phyloP scores from a whole-genome alignment of 2,888 invertebrate species.

The Siphlonurus alternatus region DNA sequence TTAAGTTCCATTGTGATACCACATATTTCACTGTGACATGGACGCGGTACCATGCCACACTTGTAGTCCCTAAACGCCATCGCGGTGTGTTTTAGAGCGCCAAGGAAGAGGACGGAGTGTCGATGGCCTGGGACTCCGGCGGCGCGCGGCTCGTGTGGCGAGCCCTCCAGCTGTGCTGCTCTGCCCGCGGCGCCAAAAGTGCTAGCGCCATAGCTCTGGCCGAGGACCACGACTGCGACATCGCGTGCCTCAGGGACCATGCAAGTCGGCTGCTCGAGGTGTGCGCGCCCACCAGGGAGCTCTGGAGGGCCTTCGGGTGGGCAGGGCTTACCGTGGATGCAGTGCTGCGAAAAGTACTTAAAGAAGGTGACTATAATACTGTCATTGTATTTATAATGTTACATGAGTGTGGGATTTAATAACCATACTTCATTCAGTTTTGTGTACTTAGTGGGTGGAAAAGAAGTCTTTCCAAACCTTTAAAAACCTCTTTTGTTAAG shows the following conservation, averaged over 20 bases:
- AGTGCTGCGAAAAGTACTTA: constrained; percentile 13
- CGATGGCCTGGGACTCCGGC: neutral
- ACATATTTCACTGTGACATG: no score
- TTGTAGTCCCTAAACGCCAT: no score
- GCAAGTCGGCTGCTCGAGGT: constrained; percentile 14
- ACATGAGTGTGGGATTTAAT: no score
- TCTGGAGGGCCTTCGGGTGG: constrained; percentile 15
- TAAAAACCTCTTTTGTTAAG: no score
- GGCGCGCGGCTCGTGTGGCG: constrained; percentile 1
- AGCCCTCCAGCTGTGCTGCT: neutral
- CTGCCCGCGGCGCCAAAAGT: constrained; percentile 10
- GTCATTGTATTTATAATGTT: no score
- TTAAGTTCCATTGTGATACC: no score
- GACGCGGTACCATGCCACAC: no score
- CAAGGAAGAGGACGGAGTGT: neutral
- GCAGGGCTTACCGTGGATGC: constrained; percentile 14
- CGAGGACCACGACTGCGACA: constrained; percentile 13
- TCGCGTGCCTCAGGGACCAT: constrained; percentile 15
- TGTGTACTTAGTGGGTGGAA: no score
- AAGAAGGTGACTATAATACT: constrained; percentile 11
- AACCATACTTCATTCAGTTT: no score
- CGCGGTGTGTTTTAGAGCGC: neutral
- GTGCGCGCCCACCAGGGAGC: constrained; percentile 14
- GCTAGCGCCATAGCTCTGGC: constrained; percentile 13
- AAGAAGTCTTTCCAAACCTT: no score